A percentile compares a stretch with the other conserved stretches of the same genome.
Conservation (phyloP, 2,888 invertebrate genomes). For the Netelia melanura region DNA sequence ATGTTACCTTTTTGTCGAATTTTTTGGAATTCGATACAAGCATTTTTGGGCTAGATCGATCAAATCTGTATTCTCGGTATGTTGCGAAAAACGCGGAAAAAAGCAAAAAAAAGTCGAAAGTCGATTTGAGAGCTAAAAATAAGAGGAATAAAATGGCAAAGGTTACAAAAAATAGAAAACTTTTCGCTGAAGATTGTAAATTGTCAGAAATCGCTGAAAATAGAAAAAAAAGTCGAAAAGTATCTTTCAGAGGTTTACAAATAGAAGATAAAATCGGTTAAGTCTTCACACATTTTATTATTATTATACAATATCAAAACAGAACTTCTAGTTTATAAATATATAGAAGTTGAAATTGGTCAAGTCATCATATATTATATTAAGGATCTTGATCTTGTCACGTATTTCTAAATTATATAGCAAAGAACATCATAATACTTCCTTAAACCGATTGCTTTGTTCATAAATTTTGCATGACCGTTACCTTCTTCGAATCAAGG, state of each 20-base stretch:
- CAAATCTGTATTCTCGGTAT: no score
- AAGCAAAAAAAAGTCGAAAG: slow-evolving; percentile 26
- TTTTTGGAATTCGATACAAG: no score
- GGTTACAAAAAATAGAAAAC: slow-evolving; percentile 38
- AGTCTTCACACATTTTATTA: slow-evolving; percentile 37
- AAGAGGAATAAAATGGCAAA: slow-evolving; percentile 45
- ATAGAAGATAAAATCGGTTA: slow-evolving; percentile 23
- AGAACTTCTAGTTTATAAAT: slow-evolving; percentile 24
- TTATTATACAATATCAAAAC: slow-evolving; percentile 9
- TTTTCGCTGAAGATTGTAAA: slow-evolving; percentile 34
- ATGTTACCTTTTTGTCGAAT: no score
- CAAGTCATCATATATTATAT: slow-evolving; percentile 28
- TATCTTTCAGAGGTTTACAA: slow-evolving; percentile 37
- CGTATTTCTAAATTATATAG: slow-evolving; percentile 44
- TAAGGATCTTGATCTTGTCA: slow-evolving; percentile 39
- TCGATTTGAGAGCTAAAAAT: slow-evolving; percentile 42
- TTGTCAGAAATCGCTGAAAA: slow-evolving; percentile 44
- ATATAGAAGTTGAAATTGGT: slow-evolving; percentile 32
- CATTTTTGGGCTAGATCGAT: no score
- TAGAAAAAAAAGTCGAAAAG: slow-evolving; percentile 42
- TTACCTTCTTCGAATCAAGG: slow-evolving; percentile 46
- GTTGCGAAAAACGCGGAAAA: slow-evolving; percentile 15
- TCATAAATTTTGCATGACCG: slow-evolving; percentile 50
- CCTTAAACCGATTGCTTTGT: slow-evolving; percentile 45
- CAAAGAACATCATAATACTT: slow-evolving; percentile 36